These are phyloP conservation scores for Rostratula benghalensis DNA, from an alignment of 2,113 vertebrate genomes.

Conservation along the genomic window DNA sequence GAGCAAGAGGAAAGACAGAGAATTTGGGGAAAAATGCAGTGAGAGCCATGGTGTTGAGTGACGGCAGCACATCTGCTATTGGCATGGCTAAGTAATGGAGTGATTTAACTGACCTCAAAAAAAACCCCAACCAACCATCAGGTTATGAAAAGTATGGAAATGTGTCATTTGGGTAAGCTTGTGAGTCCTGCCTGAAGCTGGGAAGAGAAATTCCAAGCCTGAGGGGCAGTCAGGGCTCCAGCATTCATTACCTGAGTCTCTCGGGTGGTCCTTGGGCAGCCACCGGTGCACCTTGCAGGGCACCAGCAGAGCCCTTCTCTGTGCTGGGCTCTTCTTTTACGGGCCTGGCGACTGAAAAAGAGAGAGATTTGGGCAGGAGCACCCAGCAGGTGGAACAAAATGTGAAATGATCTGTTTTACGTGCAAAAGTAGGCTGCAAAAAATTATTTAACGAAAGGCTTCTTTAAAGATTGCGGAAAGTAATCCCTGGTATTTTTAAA, in stretches of 20 bases:
- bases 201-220: not conserved
- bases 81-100: not conserved
- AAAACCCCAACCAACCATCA: too few relatives aligned
- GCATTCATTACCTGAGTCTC: fast-evolving
- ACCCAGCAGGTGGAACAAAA: not conserved
- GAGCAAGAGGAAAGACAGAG: not conserved
- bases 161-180: fast-evolving
- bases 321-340: not conserved
- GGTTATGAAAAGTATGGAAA: not conserved
- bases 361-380: not conserved
- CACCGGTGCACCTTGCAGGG: fast-evolving
- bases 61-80: fast-evolving
- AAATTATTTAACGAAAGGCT: not conserved
- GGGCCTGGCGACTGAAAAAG: not conserved
- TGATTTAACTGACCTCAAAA: not conserved
- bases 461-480: not conserved
- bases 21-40: not conserved
- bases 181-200: not conserved
- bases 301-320: too few relatives aligned
- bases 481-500: not conserved
- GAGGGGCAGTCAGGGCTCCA: not conserved
- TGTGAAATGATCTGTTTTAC: not conserved
- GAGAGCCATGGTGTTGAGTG: not conserved
- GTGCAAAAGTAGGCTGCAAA: not conserved
- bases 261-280: fast-evolving